Base-by-base conservation (phyloP, 2,113 vertebrate species). In the Corvus cornix region DNA sequence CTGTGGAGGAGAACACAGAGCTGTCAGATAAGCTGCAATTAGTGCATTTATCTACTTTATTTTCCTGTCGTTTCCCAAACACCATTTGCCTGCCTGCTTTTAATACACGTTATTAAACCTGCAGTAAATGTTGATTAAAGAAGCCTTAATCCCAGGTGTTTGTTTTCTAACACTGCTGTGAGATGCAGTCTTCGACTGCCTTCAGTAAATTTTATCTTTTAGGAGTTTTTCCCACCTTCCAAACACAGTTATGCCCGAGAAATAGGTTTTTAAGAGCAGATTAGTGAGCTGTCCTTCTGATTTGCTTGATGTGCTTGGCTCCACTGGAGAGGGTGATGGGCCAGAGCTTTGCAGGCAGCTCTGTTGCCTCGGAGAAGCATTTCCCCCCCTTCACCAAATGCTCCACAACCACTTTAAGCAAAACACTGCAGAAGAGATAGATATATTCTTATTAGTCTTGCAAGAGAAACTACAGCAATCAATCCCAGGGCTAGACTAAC, bases 21-120 rank as follows among this genome's bases (percentile, higher is more conserved):
- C 88, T 95, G 83, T 84, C 90, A 84, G 88, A 88, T 18, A 84
- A 89, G 73, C 92, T 94, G 93, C 88, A 96, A 93, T 94, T 90
- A 94, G 83, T 81, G 63, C 90, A 68, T 92, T 92, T 86, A 85
- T 92, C 84, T 92, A 13, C 93, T 96, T 96, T 83, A 86, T 96
- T 95, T 93, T 84, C 96, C 43, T 75, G 79, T 75, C 3, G 2
- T 51, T 88, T 87, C 88, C 90, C 83, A n/a, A 84, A 46, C 64
- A 24, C 59, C 76, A 72, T 75, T 92, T 92, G 62, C 80, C 85
- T 93, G 69, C 27, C 88, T 92, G 88, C 88, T 75, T 51, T 88
- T 75, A 44, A 81, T 64, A 31, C 60, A 20, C 3, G 0, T 81
- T 63, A 86, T 90, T 84, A 93, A 96, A 92, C 62, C 90, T 35